Base-by-base conservation (phyloP, 2,888 invertebrate species). In the Choreutis nemorana region DNA sequence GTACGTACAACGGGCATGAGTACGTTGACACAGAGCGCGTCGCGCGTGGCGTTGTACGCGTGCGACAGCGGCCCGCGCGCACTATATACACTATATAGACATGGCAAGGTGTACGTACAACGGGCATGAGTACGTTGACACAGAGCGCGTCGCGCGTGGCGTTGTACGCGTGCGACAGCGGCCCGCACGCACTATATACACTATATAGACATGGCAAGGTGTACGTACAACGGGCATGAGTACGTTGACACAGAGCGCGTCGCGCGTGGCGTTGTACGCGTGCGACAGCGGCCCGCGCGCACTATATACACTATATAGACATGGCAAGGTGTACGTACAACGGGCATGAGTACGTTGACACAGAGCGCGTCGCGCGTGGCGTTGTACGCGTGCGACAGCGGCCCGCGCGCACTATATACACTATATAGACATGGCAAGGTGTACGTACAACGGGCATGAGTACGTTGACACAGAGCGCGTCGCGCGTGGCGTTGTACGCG, bases 401-500 rank as follows among this genome's bases (percentile, higher is more conserved):
- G 93, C 12, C 84, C 87, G 68, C 96, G n/a, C n/a, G n/a, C n/a
- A n/a, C n/a, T n/a, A n/a, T n/a, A n/a, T n/a, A n/a, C n/a, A n/a
- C n/a, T n/a, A n/a, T n/a, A n/a, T n/a, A n/a, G n/a, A n/a, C n/a
- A n/a, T n/a, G n/a, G n/a, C n/a, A n/a, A n/a, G n/a, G n/a, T n/a
- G n/a, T 31, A 83, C 88, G 85, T 65, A 95, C 94, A 67, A 89
- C 85, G 33, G 96, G 96, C 73, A 91, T 82, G 23, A 96, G 80
- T 36, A 94, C 81, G 61, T 86, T 87, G 54, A 86, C 85, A 64
- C 96, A 97, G 33, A 86, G 81, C 30, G 90, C 81, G 43, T 89
- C 87, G 20, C 91, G 72, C 2, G 91, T 86, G 15, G 88, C 83
- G 59, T 94, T 90, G 62, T 89, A 87, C 2, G 90, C 89, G 48